phyloP scores from a whole-genome alignment of 2,888 invertebrate species.

The Diplazon laetatorius region DNA sequence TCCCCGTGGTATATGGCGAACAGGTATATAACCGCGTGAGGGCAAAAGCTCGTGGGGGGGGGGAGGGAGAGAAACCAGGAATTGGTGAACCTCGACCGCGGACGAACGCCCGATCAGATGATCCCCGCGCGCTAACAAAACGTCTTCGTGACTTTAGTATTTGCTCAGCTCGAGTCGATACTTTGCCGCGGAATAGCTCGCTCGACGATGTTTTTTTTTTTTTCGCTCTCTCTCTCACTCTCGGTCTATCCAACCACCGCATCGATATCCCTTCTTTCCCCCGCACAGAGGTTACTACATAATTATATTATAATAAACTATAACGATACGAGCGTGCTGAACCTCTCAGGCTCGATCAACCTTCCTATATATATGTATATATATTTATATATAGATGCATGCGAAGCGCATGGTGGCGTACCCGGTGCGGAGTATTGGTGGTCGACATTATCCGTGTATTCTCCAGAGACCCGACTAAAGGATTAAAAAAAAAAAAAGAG shows the following conservation, averaged over 20 bases:
- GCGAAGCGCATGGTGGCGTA: slow-evolving; percentile 18
- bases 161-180: slow-evolving; percentile 76
- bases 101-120: slow-evolving; percentile 66
- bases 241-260: slow-evolving; percentile 70
- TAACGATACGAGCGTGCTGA: slow-evolving; percentile 77
- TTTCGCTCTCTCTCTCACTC: slow-evolving; percentile 42
- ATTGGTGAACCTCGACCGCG: slow-evolving; percentile 72
- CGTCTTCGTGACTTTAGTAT: slow-evolving; percentile 82
- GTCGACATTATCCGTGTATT: slow-evolving; percentile 7
- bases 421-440: slow-evolving; percentile 1
- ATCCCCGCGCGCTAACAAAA: slow-evolving; percentile 68
- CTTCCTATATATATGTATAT: too few relatives aligned
- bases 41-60: slow-evolving; percentile 31
- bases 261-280: slow-evolving; percentile 76
- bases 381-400: too few relatives aligned
- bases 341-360: slow-evolving; percentile 48
- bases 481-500: slow-evolving; percentile 8
- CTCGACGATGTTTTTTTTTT: slow-evolving; percentile 37
- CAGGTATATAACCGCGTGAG: slow-evolving; percentile 47
- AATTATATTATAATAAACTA: slow-evolving; percentile 82
- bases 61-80: slow-evolving; percentile 71
- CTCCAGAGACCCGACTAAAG: slow-evolving; percentile 6
- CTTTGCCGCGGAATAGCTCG: slow-evolving; percentile 48
- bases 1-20: slow-evolving; percentile 27
- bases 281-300: slow-evolving; percentile 79